Evolutionary conservation across 2,797 vertebrate genomes (phyloP).

Genomic region (Chaunax sp.): DNA sequence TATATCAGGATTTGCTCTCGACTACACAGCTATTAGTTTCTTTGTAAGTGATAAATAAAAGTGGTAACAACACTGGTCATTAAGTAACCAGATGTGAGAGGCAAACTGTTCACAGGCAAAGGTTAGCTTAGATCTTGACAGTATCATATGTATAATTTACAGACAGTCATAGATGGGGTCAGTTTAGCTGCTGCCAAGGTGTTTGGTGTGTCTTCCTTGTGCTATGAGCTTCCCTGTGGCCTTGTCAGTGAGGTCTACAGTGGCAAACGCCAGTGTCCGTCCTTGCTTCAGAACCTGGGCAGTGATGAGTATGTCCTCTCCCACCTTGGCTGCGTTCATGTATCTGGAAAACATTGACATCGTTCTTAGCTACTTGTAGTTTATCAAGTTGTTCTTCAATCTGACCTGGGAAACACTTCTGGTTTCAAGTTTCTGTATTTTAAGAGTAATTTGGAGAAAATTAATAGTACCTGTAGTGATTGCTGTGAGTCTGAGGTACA

Average conservation of each 20-base stretch:
- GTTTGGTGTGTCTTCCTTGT: constrained; percentile 95
- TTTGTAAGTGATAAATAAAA: neutral
- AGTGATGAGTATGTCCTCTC: constrained; percentile 93
- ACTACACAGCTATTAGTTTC: neutral
- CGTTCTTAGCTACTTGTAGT: constrained; percentile 12
- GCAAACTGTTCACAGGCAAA: constrained; percentile 39
- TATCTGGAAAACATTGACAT: constrained; percentile 85
- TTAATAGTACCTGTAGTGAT: neutral
- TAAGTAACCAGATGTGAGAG: neutral
- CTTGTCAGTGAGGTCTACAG: constrained; percentile 93
- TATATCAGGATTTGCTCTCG: neutral
- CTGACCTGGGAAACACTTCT: neutral
- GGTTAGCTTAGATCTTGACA: neutral
- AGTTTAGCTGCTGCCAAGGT: constrained; percentile 84
- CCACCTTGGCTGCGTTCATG: constrained; percentile 92
- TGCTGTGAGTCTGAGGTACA: neutral
- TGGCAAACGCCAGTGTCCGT: constrained; percentile 89
- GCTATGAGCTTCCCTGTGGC: constrained; percentile 91
- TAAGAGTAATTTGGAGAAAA: neutral
- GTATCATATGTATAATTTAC: neutral
- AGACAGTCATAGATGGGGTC: neutral
- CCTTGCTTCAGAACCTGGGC: constrained; percentile 95
- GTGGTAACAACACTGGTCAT: neutral
- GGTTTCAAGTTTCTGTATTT: neutral
- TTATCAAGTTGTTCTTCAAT: constrained; percentile 10